Base-by-base conservation (phyloP, 2,888 invertebrate genomes). In the Baronia brevicornis region DNA sequence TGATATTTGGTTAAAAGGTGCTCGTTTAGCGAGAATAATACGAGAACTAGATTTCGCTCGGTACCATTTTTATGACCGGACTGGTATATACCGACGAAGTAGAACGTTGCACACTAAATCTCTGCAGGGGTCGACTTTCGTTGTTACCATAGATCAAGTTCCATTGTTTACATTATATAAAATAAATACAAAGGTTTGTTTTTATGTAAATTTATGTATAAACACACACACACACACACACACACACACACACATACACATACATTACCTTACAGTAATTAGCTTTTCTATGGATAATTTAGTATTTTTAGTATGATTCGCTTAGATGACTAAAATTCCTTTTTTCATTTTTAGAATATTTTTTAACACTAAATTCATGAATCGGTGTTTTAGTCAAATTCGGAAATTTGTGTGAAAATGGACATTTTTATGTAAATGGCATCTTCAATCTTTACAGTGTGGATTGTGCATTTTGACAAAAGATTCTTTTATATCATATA, bases 21-120 rank as follows among this genome's bases (percentile, higher is more conserved):
- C 75, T 3, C 66, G 79, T 15, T 21, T 60, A 30, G 70, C 77
- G 1, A 61, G 75, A 34, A 31, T 80, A 11, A 33, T 80, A 5
- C 61, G 82, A 4, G 75, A 79, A 26, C 50, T 82, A 8, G 82
- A 82, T 44, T 71, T 82, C 28, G 80, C 78, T 1, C 60, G 80
- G 5, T 80, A 66, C 39, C 69, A 78, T 33, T 82, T 65, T 38
- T 82, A 80, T 35, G 67, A 69, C 9, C 53, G 63, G 18, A 79
- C 75, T 6, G 78, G 78, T 0, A 56, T 82, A 12, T 75, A 68
- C 27, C 37, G 30, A 1, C 57, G 61, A 4, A 78, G 71, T 37
- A 36, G 32, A 8, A 34, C 56, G n/a, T 41, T 61, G 3, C 38
- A 45, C 2, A 67, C 79, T 3, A 53, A 53, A 15, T 75, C 75